phyloP scores from a whole-genome alignment of 92 coral and sea anemone genomes.

The Chrysogorgia sp. region DNA sequence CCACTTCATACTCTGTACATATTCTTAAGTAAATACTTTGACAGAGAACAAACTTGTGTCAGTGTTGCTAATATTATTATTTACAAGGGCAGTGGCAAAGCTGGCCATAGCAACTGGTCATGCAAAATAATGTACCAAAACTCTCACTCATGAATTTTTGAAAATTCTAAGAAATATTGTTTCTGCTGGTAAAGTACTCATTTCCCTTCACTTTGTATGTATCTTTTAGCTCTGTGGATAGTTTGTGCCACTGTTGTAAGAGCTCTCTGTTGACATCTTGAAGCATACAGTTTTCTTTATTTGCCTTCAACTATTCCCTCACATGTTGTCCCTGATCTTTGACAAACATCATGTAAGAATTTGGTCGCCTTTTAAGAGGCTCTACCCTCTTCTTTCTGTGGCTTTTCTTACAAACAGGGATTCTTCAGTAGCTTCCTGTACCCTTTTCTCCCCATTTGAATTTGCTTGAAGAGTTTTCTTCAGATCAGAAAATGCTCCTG shows the following conservation, averaged over 20 bases:
- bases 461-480: neutral
- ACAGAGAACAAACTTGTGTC: too few species aligned
- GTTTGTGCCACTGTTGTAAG: neutral
- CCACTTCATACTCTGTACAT: too few species aligned
- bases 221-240: neutral
- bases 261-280: neutral
- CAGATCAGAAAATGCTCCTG: constrained; percentile 1
- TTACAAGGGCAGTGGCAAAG: too few species aligned
- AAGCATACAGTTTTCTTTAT: neutral
- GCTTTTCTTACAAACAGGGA: neutral
- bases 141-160: too few species aligned
- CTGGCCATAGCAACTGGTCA: too few species aligned
- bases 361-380: neutral
- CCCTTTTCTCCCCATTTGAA: constrained; percentile 2
- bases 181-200: neutral
- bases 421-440: neutral
- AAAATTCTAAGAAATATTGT: too few species aligned
- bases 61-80: too few species aligned
- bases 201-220: neutral
- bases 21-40: too few species aligned
- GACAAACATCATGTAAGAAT: neutral
- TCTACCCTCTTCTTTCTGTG: neutral
- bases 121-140: too few species aligned
- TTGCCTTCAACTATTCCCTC: neutral
- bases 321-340: neutral